Base-by-base conservation (phyloP, 2,888 invertebrate species). In the Drosophila barbarae region DNA sequence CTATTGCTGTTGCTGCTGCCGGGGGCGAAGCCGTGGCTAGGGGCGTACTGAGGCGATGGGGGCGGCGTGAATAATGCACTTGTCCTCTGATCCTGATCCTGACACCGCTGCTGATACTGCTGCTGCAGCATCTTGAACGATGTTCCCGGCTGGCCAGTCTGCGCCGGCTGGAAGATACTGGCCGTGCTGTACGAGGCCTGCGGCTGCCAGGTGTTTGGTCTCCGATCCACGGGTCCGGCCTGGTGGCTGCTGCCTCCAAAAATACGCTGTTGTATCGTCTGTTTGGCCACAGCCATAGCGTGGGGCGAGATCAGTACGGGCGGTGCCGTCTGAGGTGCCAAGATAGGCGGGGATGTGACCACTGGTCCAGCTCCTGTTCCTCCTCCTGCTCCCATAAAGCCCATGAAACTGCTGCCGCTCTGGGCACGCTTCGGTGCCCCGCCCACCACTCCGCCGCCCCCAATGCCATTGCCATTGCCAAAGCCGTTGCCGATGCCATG, bases 261-360 rank as follows among this genome's bases (percentile, higher is more conserved):
- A 2, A 88, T 83, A 53, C 87, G 83, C 67, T 83, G 84, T 71
- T 86, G 83, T 57, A 87, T 82, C 12, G 80, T 84, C 57, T 85
- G 87, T 72, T 87, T 81, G 64, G 88, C 85, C 63, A 84, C 71
- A 72, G 87, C 81, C 90, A 91, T 26, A 88, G 90, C 79, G 59
- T 74, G 83, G 30, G 85, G 66, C 64, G 81, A 39, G 30, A 73
- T 72, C 53, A 77, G 69, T 69, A 76, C 66, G 56, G 73, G 72
- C 58, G 74, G 69, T 57, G 70, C 67, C 30, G 70, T 50, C 30
- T 74, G 76, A 54, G 35, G 69, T 10, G 23, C 59, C 51, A 55
- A 49, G 56, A 72, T 67, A 66, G 72, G 68, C 44, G 84, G 61
- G 47, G 74, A 61, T 60, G 77, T 50, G 39, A 74, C 36, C 51